Evolutionary conservation across 2,888 invertebrate species (phyloP), one percentile per base, ranked within the genome.

Genomic region (Pseudococcus viburni): DNA sequence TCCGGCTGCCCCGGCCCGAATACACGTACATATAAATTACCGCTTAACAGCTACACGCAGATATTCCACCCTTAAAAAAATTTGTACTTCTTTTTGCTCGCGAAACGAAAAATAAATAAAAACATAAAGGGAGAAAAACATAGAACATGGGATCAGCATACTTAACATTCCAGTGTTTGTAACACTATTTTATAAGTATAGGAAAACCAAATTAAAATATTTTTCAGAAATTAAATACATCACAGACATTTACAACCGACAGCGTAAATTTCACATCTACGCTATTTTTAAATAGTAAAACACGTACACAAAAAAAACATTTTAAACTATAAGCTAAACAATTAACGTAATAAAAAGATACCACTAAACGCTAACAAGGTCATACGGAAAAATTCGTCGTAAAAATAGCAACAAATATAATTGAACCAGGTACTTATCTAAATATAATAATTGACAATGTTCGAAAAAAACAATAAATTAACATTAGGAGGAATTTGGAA

Each of bases 171-270:
- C 68, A 33, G 68, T 73, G 68, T 73, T 73, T 73, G 15, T 15
- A 73, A 73, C 68, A 73, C 68, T 19, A 59, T 59, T 51, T 46
- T 19, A 59, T 19, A 19, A 59, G 11, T 59, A 59, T 59, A 73
- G 68, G 33, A 73, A 73, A 73, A 80, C 80, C 46, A 5, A 42
- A 80, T 80, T 80, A 80, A 80, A 59, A 85, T 39, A 64, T 85
- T 33, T 59, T 64, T 64, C 55, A 85, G 55, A 85, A 59, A 85
- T 85, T 64, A 85, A 85, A 85, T 85, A 85, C 26, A 85, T 85
- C 85, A 85, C 85, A 85, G 85, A 85, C 85, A 64, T 85, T 85
- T 85, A 85, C 85, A 85, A 85, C 85, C 85, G 42, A 85, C 64
- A 85, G 85, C 85, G 85, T 85, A 85, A 64, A 39, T 55, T 42